phyloP scores from a whole-genome alignment of 2,113 vertebrate genomes.

The Solenodon paradoxus region DNA sequence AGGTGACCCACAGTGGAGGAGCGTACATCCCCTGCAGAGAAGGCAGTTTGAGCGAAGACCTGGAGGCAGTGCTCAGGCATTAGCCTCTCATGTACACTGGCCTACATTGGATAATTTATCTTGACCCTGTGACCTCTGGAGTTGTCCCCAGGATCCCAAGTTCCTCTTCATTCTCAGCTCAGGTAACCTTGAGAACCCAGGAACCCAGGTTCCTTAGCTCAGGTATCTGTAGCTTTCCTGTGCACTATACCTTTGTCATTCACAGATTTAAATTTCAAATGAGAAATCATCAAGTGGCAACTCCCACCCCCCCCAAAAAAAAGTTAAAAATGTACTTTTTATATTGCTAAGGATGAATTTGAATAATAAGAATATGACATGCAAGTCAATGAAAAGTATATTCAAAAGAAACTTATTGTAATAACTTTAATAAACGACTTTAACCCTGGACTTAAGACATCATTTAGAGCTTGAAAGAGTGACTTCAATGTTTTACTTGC shows the following conservation, averaged over 20 bases:
- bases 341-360: slow-evolving; percentile 4
- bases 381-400: background rate
- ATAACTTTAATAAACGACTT: background rate
- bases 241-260: background rate
- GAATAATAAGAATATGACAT: slow-evolving; percentile 4
- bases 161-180: background rate
- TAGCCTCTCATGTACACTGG: background rate
- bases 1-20: background rate
- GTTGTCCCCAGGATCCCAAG: background rate
- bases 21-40: background rate
- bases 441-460: background rate
- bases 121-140: background rate
- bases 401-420: background rate
- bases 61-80: background rate
- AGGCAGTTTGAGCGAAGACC: background rate
- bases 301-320: background rate
- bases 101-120: fast-evolving
- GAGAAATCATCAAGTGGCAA: background rate
- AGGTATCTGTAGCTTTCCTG: background rate
- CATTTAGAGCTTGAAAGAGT: background rate
- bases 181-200: background rate
- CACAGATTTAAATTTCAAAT: background rate
- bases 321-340: background rate
- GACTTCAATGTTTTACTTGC: background rate
- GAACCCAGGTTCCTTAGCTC: background rate